A percentile compares a stretch with the other conserved stretches of the same genome.
Evolutionary conservation across 2,888 invertebrate genomes (phyloP).

Genomic region (Leptogaster cylindrica): DNA sequence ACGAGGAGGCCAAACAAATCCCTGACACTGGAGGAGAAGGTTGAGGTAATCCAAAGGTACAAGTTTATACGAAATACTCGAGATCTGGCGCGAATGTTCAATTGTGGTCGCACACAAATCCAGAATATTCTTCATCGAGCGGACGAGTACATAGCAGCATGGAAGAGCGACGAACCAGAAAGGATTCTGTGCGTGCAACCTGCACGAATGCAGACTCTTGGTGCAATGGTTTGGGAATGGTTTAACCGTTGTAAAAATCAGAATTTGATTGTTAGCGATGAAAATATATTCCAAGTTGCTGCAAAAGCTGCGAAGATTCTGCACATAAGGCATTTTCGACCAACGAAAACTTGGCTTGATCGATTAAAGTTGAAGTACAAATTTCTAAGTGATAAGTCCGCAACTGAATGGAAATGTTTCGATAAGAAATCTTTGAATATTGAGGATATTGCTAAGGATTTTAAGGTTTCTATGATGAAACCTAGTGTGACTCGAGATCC

Average conservation of each 20-base stretch:
- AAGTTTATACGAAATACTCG: not conserved
- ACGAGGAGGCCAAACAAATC: not conserved
- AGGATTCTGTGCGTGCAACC: not conserved
- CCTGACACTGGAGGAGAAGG: slow-evolving; percentile 16
- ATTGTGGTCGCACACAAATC: slow-evolving; percentile 21
- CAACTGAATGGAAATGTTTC: not conserved
- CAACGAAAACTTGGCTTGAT: slow-evolving; percentile 26
- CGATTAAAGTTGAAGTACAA: slow-evolving; percentile 24
- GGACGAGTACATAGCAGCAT: not conserved
- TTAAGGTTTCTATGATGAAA: no score
- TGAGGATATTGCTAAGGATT: no score
- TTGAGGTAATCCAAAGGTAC: slow-evolving; percentile 8
- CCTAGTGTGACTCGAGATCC: no score
- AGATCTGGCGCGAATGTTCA: not conserved
- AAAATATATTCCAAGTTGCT: not conserved
- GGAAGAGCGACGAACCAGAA: not conserved
- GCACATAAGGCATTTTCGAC: not conserved
- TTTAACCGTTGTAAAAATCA: slow-evolving; percentile 10
- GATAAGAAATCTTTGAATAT: not conserved
- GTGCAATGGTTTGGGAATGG: slow-evolving; percentile 14
- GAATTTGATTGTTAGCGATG: not conserved
- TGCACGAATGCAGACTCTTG: not conserved
- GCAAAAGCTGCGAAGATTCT: not conserved
- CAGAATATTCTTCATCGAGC: slow-evolving; percentile 26
- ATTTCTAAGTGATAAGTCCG: not conserved